A percentile compares a stretch with the other conserved stretches of the same genome.
phyloP scores from a whole-genome alignment of 2,797 vertebrate genomes.

The Crocidura indochinensis region DNA sequence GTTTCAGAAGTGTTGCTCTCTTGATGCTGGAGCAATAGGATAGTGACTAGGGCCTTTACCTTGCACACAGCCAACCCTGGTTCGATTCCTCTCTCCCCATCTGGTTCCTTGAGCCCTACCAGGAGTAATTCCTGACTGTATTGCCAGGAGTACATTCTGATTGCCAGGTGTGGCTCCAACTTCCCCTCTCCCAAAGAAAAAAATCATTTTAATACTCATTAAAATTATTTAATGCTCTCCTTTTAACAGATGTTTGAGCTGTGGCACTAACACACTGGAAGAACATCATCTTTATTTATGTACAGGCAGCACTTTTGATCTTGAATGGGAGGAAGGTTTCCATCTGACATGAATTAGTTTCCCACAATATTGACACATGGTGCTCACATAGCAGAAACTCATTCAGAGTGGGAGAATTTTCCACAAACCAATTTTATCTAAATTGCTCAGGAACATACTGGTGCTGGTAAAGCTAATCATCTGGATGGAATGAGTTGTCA shows the following conservation, averaged over 20 bases:
- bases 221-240: no score
- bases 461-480: background rate
- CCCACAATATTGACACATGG: background rate
- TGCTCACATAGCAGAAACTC: background rate
- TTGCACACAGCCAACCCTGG: no score
- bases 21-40: no score
- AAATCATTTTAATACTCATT: no score
- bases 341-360: no score
- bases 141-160: no score
- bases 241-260: constrained; percentile 12
- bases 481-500: background rate
- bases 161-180: no score
- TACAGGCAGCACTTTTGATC: background rate
- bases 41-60: no score
- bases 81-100: no score
- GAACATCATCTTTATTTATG: background rate
- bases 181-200: no score
- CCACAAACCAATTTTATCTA: background rate
- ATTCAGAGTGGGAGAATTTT: constrained; percentile 12
- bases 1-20: constrained; percentile 11
- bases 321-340: constrained; percentile 1
- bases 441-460: background rate
- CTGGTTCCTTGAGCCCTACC: no score
- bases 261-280: background rate
- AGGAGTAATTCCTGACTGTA: no score